Evolutionary conservation across 1,140 invertebrate genomes (phyloP).

Genomic region (Drosophila athabasca): DNA sequence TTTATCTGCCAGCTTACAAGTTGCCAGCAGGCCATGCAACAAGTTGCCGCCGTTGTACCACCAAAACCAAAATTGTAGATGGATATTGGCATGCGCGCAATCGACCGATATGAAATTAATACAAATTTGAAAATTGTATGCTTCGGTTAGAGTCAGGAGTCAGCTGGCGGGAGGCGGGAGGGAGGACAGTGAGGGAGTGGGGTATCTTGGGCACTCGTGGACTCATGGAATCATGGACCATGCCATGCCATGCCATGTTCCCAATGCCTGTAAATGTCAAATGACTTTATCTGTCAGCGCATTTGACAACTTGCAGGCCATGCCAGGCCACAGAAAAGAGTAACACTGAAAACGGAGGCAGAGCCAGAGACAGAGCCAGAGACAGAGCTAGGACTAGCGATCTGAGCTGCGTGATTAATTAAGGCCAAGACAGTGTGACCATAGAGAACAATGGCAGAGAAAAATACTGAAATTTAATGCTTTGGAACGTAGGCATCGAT

Average conservation of each 20-base stretch:
- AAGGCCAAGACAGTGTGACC: constrained; percentile 33
- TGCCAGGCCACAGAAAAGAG: constrained; percentile 24
- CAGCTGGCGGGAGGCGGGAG: no score
- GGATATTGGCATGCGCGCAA: constrained; percentile 58
- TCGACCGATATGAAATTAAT: constrained; percentile 75
- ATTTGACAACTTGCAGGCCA: constrained; percentile 63
- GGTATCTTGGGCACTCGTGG: background rate
- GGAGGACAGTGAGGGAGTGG: constrained; percentile 2
- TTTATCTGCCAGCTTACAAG: constrained; percentile 68
- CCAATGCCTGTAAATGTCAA: constrained; percentile 80
- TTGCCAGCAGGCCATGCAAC: constrained; percentile 41
- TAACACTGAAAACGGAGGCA: constrained; percentile 28
- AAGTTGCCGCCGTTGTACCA: constrained; percentile 50
- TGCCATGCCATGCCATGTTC: constrained; percentile 56
- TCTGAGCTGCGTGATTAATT: constrained; percentile 59
- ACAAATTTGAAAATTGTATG: constrained; percentile 78
- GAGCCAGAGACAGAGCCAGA: background rate
- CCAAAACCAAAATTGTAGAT: constrained; percentile 48
- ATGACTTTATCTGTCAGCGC: constrained; percentile 80
- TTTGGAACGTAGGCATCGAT: no score
- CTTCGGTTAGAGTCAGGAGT: constrained; percentile 15
- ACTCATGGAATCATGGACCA: constrained; percentile 2
- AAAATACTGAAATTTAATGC: no score
- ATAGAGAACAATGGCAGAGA: no score
- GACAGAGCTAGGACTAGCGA: constrained; percentile 14